Evolutionary conservation across 2,797 vertebrate genomes (phyloP).

Genomic region (Kryptopterus vitreolus): DNA sequence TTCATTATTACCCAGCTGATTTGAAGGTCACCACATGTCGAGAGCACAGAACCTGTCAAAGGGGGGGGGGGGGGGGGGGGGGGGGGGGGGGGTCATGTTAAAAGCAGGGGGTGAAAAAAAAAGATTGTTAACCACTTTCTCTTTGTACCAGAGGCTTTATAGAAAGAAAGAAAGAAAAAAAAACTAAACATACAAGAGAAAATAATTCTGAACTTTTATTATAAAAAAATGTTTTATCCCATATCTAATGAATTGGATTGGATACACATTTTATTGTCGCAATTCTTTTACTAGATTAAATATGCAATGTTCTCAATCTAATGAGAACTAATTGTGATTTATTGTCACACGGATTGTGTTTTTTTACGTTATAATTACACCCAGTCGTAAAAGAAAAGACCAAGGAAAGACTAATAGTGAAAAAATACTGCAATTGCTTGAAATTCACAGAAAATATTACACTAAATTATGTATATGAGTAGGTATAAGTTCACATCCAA

Average conservation of each 20-base stretch:
- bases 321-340: not conserved
- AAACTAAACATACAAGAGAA: slow-evolving; percentile 17
- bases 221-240: not conserved
- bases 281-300: not conserved
- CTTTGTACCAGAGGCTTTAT: slow-evolving; percentile 14
- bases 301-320: not conserved
- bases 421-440: not conserved
- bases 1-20: slow-evolving; percentile 83
- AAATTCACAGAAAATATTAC: not conserved
- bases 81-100: slow-evolving; percentile 81
- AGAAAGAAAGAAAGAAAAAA: too few relatives aligned
- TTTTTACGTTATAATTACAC: not conserved
- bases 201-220: slow-evolving; percentile 26
- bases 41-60: slow-evolving; percentile 78
- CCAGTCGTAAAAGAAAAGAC: not conserved
- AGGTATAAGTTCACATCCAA: not conserved
- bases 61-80: too few relatives aligned
- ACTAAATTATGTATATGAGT: not conserved
- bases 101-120: slow-evolving; percentile 50
- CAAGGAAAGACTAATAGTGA: not conserved
- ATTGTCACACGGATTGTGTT: too few relatives aligned
- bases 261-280: not conserved
- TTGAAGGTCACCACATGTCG: slow-evolving; percentile 81
- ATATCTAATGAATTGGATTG: not conserved
- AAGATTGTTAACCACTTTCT: slow-evolving; percentile 48